These are phyloP conservation scores for Gymnoscelis rufifasciata DNA, from an alignment of 2,888 invertebrate genomes.

Conservation along the genomic window DNA sequence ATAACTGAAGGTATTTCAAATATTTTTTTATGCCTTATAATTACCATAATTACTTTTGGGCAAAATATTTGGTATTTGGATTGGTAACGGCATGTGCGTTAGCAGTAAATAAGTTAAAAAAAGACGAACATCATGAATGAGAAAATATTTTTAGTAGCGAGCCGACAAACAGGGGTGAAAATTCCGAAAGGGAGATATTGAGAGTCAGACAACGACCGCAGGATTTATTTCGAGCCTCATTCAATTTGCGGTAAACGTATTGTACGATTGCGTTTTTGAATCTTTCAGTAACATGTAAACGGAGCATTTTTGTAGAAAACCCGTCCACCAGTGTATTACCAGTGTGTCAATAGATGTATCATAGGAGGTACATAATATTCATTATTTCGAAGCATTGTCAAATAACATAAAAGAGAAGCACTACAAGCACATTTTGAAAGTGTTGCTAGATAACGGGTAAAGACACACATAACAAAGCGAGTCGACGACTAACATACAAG, in stretches of 20 bases:
- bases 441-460: slow-evolving; percentile 52
- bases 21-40: not conserved
- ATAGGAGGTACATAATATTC: no score
- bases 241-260: slow-evolving; percentile 74
- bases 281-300: slow-evolving; percentile 47
- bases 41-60: slow-evolving; percentile 14
- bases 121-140: slow-evolving; percentile 37
- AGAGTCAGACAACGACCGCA: slow-evolving; percentile 68
- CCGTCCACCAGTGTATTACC: no score
- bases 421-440: slow-evolving; percentile 56
- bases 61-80: no score
- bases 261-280: slow-evolving; percentile 67
- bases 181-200: slow-evolving; percentile 60
- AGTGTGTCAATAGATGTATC: no score
- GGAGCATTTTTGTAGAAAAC: slow-evolving; percentile 35
- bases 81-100: slow-evolving; percentile 17
- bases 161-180: slow-evolving; percentile 65
- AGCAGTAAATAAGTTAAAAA: slow-evolving; percentile 32
- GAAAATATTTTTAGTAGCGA: slow-evolving; percentile 48
- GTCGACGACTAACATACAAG: slow-evolving; percentile 47
- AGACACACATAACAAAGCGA: slow-evolving; percentile 53
- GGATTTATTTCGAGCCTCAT: slow-evolving; percentile 74
- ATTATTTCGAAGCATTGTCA: slow-evolving; percentile 27
- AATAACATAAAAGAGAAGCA: slow-evolving; percentile 53
- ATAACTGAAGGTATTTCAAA: slow-evolving; percentile 5